Percentiles rank a stretch among this genome's conserved stretches.
phyloP scores from a whole-genome alignment of 2,797 vertebrate genomes.

The Rhadinocentrus ornatus region DNA sequence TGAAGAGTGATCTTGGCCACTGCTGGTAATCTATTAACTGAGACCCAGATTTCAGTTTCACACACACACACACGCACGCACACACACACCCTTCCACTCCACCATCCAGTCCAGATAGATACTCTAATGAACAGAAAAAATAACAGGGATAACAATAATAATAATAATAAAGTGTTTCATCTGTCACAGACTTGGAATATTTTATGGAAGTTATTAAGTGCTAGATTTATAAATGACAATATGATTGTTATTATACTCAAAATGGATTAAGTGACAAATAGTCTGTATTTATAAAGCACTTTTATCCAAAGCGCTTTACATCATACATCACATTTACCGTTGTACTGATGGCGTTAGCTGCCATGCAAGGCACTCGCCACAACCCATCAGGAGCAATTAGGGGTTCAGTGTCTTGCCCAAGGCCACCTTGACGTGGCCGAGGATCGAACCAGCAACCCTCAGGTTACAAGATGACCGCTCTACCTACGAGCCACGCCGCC shows the following conservation, averaged over 20 bases:
- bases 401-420: no score
- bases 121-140: conserved; percentile 12
- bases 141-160: neutral
- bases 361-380: no score
- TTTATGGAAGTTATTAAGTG: conserved; percentile 14
- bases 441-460: no score
- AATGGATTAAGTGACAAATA: conserved; percentile 11
- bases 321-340: no score
- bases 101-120: neutral
- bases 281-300: no score
- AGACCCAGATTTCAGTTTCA: conserved; percentile 22
- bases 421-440: no score
- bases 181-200: neutral
- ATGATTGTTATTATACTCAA: conserved; percentile 3
- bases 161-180: neutral
- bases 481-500: no score
- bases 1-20: conserved; percentile 46
- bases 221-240: conserved; percentile 8
- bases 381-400: no score
- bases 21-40: conserved; percentile 47
- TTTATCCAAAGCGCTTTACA: no score
- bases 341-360: no score
- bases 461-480: no score
- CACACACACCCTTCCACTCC: conserved; percentile 1
- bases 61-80: conserved; percentile 8